phyloP scores from a whole-genome alignment of 2,113 vertebrate genomes.

The Epinephelus lanceolatus region DNA sequence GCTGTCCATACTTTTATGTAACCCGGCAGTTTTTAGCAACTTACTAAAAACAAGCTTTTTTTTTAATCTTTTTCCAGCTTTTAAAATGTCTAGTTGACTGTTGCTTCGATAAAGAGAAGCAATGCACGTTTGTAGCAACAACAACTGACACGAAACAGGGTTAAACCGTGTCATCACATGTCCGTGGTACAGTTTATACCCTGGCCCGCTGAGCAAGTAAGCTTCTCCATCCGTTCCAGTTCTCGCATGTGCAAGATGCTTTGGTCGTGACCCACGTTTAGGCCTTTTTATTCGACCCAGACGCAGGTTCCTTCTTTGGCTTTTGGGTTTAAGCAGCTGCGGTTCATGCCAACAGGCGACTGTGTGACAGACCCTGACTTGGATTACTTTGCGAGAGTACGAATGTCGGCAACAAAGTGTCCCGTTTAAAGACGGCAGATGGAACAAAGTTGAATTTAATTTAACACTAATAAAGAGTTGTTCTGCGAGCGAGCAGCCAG shows the following conservation, averaged over 20 bases:
- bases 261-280: slow-evolving; percentile 60
- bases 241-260: slow-evolving; percentile 55
- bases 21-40: not conserved
- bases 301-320: slow-evolving; percentile 36
- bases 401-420: slow-evolving; percentile 17
- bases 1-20: not conserved
- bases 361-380: slow-evolving; percentile 51
- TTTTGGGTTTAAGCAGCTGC: slow-evolving; percentile 50
- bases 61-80: not conserved
- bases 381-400: slow-evolving; percentile 49
- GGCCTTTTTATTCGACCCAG: slow-evolving; percentile 73
- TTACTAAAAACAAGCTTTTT: not conserved
- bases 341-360: slow-evolving; percentile 46
- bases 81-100: not conserved
- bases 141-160: slow-evolving; percentile 41
- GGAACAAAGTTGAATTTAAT: slow-evolving; percentile 9
- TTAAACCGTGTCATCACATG: slow-evolving; percentile 48
- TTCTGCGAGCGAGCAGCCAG: not conserved
- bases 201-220: slow-evolving; percentile 63
- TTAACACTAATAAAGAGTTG: slow-evolving; percentile 17
- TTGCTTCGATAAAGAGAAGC: slow-evolving; percentile 18
- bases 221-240: slow-evolving; percentile 63
- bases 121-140: not conserved
- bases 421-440: slow-evolving; percentile 25
- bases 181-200: slow-evolving; percentile 62